Evolutionary conservation across 1,140 invertebrate species (phyloP), one percentile per base, ranked within the genome.

Genomic region (Sminthurides bifidus): DNA sequence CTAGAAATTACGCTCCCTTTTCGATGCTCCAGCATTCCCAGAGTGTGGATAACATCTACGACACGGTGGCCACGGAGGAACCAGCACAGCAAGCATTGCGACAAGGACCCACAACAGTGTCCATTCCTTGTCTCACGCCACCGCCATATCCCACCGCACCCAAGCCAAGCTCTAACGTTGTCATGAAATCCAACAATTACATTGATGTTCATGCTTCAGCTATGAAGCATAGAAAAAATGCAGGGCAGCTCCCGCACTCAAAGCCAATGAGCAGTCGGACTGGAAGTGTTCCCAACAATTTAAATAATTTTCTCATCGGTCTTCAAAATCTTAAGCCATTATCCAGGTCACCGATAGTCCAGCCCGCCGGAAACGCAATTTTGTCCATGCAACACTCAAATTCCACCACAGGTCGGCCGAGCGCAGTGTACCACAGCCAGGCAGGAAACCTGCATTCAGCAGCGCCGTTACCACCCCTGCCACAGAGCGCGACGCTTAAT

Each of bases 151-250:
- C 58, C 44, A 38, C 53, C 51, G n/a, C 8, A 54, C 21, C 27
- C 54, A 17, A 56, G 52, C 44, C 24, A 30, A 6, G 65, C 67
- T 2, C 70, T 50, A 68, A 75, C 59, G 68, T 73, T 21, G 74
- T 82, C 1, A 79, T 82, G 1, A 74, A 77, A 0, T 76, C 77
- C 21, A 81, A 81, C 64, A 82, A 82, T 67, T 83, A 82, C 58
- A 64, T 83, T 51, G 81, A 82, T 64, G 78, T 82, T 3, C 75
- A 78, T 52, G 78, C 79, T 3, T 77, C 77, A 37, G 71, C 79
- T 56, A 52, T 58, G 35, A 60, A 63, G 38, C 60, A 58, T 45
- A 61, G 56, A 52, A 46, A 30, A 27, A 23, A 41, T 29, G 46
- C 44, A 54, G 50, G 46, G 10, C 58, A 54, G 23, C 60, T 50